phyloP scores from a whole-genome alignment of 2,888 invertebrate genomes.

The Rhamnusium bicolor region DNA sequence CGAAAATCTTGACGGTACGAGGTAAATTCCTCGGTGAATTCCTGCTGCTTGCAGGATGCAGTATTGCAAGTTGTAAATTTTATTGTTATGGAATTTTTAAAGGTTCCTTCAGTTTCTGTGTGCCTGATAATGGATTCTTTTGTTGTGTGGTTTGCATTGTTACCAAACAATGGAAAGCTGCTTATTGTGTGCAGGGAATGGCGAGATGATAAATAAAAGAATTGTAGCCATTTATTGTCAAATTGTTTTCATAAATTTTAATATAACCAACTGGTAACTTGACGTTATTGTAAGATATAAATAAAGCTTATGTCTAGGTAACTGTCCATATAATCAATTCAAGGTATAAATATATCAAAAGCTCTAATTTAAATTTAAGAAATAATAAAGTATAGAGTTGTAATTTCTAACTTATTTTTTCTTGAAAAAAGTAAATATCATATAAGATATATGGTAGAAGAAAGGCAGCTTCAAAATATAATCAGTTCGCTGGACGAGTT shows the following conservation, averaged over 20 bases:
- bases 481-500: no score
- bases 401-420: no score
- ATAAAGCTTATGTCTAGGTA: no score
- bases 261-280: no score
- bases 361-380: no score
- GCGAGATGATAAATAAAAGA: not conserved
- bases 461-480: no score
- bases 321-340: no score
- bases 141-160: constrained; percentile 48
- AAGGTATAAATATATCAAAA: no score
- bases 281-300: no score
- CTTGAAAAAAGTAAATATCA: no score
- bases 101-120: constrained; percentile 25
- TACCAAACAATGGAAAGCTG: constrained; percentile 37
- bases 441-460: no score
- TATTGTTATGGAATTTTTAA: constrained; percentile 34
- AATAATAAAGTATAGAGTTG: no score
- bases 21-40: constrained; percentile 39
- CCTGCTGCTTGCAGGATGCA: constrained; percentile 29
- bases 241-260: not conserved
- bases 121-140: constrained; percentile 44
- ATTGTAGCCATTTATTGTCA: not conserved
- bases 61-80: constrained; percentile 27
- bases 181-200: not conserved
- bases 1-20: constrained; percentile 37